A percentile compares a stretch with the other conserved stretches of the same genome.
phyloP scores from a whole-genome alignment of 2,888 invertebrate species.

The Coecobrya sp. region DNA sequence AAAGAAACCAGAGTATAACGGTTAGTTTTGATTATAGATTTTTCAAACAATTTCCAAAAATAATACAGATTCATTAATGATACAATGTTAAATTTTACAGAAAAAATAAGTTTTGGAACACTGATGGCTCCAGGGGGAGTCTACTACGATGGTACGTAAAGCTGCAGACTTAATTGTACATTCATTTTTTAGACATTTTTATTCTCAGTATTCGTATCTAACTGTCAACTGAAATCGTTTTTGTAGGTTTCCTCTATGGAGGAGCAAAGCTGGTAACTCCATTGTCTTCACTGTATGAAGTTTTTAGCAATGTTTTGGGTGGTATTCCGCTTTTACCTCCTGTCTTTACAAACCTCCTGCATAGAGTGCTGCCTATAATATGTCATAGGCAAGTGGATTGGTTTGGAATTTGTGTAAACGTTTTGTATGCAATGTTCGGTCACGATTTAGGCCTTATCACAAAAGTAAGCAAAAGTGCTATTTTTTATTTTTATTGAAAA shows the following conservation, averaged over 20 bases:
- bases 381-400: slow-evolving; percentile 67
- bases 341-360: slow-evolving; percentile 30
- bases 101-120: not conserved
- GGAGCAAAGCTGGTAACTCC: not conserved
- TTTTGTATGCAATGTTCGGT: slow-evolving; percentile 48
- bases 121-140: slow-evolving; percentile 61
- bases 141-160: not conserved
- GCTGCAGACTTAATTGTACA: too few relatives aligned
- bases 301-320: slow-evolving; percentile 15
- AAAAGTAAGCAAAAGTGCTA: too few relatives aligned
- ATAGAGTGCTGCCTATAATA: slow-evolving; percentile 53
- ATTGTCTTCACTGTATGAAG: not conserved
- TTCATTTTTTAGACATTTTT: too few relatives aligned
- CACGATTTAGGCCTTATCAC: slow-evolving; percentile 64
- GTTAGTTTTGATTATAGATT: not conserved
- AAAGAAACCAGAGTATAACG: slow-evolving; percentile 60
- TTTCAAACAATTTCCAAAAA: too few relatives aligned
- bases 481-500: too few relatives aligned
- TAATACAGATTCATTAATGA: not conserved
- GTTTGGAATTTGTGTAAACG: slow-evolving; percentile 59
- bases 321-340: slow-evolving; percentile 53
- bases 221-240: too few relatives aligned
- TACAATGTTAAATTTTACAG: too few relatives aligned
- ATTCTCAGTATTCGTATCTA: too few relatives aligned
- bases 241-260: slow-evolving; percentile 39